Evolutionary conservation across 2,888 invertebrate species (phyloP), one percentile per base, ranked within the genome.

Genomic region (Pristionchus exspectatus): DNA sequence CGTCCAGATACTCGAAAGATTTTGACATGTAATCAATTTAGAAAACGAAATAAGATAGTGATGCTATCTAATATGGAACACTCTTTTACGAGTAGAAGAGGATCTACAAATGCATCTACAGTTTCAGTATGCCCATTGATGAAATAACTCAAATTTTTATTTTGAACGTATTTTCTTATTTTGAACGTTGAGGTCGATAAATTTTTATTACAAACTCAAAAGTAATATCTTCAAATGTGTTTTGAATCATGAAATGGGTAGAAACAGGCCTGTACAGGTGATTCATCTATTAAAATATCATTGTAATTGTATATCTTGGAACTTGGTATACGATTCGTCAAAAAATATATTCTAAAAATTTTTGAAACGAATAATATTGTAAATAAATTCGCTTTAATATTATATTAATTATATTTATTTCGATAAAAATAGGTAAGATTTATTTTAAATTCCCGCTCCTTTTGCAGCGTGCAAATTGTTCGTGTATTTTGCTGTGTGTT

Each of bases 1-100:
- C 81, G 81, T 7, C 50, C 81, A 4, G 81, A 81, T 50, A 81
- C 81, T 24, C 81, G 81, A 24, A 81, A 54, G 50, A 54, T 54
- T 33, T 21, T 81, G n/a, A 27, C 72, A 44, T 77, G 74, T 38
- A 44, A 77, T 10, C 21, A 44, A 77, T 77, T 27, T 30, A 69
- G 69, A 33, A 69, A 30, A 33, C 27, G 27, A 30, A 77, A 77
- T 63, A 63, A 63, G 63, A 63, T n/a, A n/a, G n/a, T 63, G 44
- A 77, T 24, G 12, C 33, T 44, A 44, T 77, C 74, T 18, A 27
- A 77, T 24, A 77, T 77, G 38, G 74, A 44, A 24, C 38, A 44
- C 12, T 77, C 74, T 24, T 38, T 77, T 24, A 24, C 30, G 33
- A 77, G 74, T 30, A 38, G 74, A 44, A 77, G 74, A n/a, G 38